Base-by-base conservation (phyloP, 2,113 vertebrate species). In the Thomomys bottae region DNA sequence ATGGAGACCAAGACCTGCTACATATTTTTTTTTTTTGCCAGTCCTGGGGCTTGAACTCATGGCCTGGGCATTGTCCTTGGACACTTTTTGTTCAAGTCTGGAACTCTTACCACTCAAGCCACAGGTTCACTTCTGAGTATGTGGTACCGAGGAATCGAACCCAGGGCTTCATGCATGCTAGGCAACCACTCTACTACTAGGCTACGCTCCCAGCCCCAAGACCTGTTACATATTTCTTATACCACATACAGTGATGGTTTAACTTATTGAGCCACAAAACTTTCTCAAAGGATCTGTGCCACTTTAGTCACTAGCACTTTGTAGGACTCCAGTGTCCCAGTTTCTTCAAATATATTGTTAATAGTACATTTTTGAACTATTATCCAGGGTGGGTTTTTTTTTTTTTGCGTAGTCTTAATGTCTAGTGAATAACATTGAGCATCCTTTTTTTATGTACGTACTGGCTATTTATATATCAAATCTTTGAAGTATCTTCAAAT, bases 181-280 rank as follows among this genome's bases (percentile, higher is more conserved):
- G n/a, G n/a, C n/a, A n/a, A n/a, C n/a, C n/a, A n/a, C n/a, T n/a
- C n/a, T n/a, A n/a, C n/a, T n/a, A n/a, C n/a, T n/a, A n/a, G n/a
- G n/a, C n/a, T n/a, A n/a, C n/a, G n/a, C n/a, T n/a, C n/a, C n/a
- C n/a, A n/a, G n/a, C n/a, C n/a, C n/a, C n/a, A n/a, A n/a, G n/a
- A n/a, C n/a, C n/a, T n/a, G n/a, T n/a, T n/a, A n/a, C n/a, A n/a
- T 63, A 61, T 75, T 75, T 73, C 59, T 59, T 40, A n/a, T 21
- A 7, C 23, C 30, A 77, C 61, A 40, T 26, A 2, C 57, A 61
- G 23, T 92, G 61, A 57, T 23, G 28, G 2, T 49, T 84, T 45
- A 64, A 88, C 76, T 90, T 93, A 40, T 63, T 84, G 49, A 30
- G 38, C 23, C 81, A 64, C 49, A 81, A 38, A 72, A 71, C n/a